Conservation (phyloP, 2,797 vertebrate genomes). For the Xyrichtys novacula region DNA sequence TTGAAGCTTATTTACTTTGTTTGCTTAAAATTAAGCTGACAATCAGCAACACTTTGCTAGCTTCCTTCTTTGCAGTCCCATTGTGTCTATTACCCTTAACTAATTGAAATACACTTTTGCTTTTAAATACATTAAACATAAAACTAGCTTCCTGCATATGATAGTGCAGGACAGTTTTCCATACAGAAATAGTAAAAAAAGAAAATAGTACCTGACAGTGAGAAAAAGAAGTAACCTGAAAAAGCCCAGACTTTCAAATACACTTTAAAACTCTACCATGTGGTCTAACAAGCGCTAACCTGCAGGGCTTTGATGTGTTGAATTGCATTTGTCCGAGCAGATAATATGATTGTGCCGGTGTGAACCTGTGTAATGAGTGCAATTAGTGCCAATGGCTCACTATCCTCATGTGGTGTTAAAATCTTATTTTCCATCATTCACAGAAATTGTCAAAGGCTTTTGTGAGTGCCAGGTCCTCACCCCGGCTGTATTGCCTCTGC, state of each 20-base stretch:
- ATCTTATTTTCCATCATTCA: constrained; percentile 31
- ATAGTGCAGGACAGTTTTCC: neutral
- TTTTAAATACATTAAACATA: neutral
- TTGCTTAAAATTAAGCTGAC: too few species aligned
- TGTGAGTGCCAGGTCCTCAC: constrained; percentile 29
- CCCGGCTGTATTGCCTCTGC: constrained; percentile 15
- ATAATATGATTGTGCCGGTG: constrained; percentile 16
- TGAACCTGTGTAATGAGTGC: constrained; percentile 25
- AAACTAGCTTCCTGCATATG: neutral
- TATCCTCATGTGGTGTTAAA: constrained; percentile 22
- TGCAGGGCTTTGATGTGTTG: constrained; percentile 20
- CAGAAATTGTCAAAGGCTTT: constrained; percentile 23
- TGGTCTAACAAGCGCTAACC: neutral
- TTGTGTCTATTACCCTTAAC: too few species aligned
- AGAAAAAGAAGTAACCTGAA: neutral
- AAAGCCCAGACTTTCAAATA: neutral
- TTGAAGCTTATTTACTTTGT: too few species aligned
- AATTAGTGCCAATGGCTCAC: constrained; percentile 31
- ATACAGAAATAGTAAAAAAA: neutral
- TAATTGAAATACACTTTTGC: too few species aligned
- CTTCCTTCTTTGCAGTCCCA: too few species aligned
- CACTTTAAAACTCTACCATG: constrained; percentile 1
- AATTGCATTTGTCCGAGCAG: constrained; percentile 17
- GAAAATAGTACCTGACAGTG: neutral
- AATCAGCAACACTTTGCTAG: too few species aligned